These are phyloP conservation scores for Platycheirus albimanus DNA, from an alignment of 2,888 invertebrate species.

Conservation along the genomic window DNA sequence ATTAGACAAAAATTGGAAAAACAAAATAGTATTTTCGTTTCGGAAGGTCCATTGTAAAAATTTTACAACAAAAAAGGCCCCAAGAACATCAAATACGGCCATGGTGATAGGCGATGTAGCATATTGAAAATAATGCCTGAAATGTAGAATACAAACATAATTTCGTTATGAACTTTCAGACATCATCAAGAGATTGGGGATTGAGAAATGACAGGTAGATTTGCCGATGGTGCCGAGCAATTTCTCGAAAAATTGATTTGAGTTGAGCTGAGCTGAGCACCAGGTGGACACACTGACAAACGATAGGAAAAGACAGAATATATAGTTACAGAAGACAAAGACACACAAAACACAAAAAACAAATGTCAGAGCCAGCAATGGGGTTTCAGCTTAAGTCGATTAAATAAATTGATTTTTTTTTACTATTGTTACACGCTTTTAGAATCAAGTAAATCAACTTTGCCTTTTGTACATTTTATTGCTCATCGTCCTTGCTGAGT, in stretches of 20 bases:
- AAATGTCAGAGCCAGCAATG: neutral
- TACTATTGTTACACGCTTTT: constrained; percentile 22
- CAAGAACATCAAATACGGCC: neutral
- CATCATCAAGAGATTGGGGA: constrained; percentile 22
- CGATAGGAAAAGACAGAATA: no score
- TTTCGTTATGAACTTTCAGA: constrained; percentile 58
- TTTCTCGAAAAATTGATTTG: constrained; percentile 23
- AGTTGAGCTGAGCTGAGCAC: no score
- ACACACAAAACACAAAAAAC: neutral
- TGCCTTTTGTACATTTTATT: neutral
- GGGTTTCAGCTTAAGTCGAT: constrained; percentile 48
- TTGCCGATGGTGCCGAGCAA: constrained; percentile 43
- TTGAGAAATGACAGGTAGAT: constrained; percentile 53
- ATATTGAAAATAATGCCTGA: constrained; percentile 28
- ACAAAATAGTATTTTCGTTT: no score
- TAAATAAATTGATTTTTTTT: constrained; percentile 69
- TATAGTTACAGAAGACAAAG: neutral
- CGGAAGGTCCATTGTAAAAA: no score
- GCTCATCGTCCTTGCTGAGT: neutral
- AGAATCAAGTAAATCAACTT: constrained; percentile 1
- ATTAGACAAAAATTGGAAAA: no score
- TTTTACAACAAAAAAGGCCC: neutral
- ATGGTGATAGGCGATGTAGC: neutral
- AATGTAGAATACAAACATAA: constrained; percentile 42
- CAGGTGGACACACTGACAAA: neutral